Conservation (phyloP, 2,797 vertebrate genomes). For the Premnoplex brunnescens region DNA sequence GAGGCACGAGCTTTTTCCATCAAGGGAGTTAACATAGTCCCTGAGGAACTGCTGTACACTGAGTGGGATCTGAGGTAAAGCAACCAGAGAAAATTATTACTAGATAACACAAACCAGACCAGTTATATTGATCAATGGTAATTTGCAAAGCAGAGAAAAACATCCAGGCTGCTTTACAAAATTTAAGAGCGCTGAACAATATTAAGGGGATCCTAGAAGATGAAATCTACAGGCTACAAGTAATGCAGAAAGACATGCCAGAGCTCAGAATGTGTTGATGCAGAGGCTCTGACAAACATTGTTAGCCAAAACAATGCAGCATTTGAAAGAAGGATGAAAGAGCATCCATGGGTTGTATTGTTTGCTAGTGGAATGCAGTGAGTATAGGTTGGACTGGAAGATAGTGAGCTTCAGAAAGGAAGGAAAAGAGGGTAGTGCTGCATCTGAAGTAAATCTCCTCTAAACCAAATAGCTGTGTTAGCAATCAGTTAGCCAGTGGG, state of each 20-base stretch:
- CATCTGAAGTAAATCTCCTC: neutral
- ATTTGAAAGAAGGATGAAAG: neutral
- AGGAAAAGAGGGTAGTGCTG: neutral
- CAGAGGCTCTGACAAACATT: neutral
- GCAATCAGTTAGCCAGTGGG: neutral
- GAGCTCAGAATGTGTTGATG: neutral
- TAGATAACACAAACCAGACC: neutral
- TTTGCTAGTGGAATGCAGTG: neutral
- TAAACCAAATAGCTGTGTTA: neutral
- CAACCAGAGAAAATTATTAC: neutral
- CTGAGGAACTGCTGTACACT: neutral
- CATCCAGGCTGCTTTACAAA: neutral
- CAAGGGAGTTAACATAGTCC: rapidly evolving
- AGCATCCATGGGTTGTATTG: neutral
- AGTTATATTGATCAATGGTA: neutral
- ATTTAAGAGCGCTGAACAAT: neutral
- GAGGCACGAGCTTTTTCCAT: neutral
- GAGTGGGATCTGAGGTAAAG: neutral
- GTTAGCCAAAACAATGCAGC: neutral
- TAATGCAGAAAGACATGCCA: neutral
- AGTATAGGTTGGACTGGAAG: neutral
- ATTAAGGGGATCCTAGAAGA: neutral
- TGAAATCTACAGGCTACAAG: neutral
- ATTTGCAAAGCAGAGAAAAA: neutral
- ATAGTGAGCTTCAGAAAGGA: neutral